phyloP scores from a whole-genome alignment of 2,113 vertebrate species.

The Melanerpes aurifrons region DNA sequence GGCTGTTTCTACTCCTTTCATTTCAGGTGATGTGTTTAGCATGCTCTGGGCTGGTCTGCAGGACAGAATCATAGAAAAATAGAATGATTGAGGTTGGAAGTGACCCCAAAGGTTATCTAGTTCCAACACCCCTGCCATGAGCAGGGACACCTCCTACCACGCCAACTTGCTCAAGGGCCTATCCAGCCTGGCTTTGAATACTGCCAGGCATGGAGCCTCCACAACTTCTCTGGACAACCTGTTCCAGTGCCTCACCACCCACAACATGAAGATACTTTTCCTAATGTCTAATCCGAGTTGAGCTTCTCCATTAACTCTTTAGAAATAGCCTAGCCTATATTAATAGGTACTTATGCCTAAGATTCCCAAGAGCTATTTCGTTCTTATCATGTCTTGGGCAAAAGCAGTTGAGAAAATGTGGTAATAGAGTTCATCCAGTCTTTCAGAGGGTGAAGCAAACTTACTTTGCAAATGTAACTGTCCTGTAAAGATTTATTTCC shows the following conservation, averaged over 20 bases:
- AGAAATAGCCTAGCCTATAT: not conserved
- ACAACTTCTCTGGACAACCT: too few species aligned
- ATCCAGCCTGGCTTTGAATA: too few species aligned
- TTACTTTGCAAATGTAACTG: not conserved
- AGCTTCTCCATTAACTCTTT: not conserved
- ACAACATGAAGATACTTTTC: too few species aligned
- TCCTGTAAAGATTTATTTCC: not conserved
- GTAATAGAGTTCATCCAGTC: not conserved
- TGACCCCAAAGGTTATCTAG: too few species aligned
- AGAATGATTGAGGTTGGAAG: too few species aligned
- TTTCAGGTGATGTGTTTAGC: not conserved
- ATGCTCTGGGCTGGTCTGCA: not conserved
- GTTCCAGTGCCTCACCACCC: too few species aligned
- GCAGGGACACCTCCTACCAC: too few species aligned
- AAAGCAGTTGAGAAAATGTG: not conserved
- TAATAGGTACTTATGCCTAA: not conserved
- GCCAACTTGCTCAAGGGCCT: too few species aligned
- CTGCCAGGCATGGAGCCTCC: too few species aligned
- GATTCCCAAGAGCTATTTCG: not conserved
- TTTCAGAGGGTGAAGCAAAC: not conserved
- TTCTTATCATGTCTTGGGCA: not conserved
- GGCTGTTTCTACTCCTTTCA: conserved; percentile 6
- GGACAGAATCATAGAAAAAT: not conserved
- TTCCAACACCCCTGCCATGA: too few species aligned
- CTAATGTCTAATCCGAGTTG: too few species aligned